Evolutionary conservation across 1,140 invertebrate species (phyloP), one percentile per base, ranked within the genome.

Genomic region (Zaprionus davidi): DNA sequence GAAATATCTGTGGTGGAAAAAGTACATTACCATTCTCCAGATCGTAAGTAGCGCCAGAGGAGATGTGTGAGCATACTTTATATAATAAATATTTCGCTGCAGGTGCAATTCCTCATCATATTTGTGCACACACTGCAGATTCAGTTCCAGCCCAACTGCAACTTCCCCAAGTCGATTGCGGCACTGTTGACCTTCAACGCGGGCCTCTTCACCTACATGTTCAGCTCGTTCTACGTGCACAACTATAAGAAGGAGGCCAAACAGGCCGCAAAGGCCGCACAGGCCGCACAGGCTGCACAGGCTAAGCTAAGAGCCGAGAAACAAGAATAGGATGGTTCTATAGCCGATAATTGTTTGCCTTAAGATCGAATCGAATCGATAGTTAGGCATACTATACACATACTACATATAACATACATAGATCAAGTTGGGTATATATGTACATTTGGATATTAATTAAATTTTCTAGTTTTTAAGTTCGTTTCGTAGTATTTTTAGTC

Each of bases 1-100:
- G 91, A 97, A 97, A 85, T 97, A 97, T 91, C 93, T 98, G 4
- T 98, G 97, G 97, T 98, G 97, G 97, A 98, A 98, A 93, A 97
- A 95, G 86, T 96, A 98, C 87, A 94, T 98, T 11, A 98, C 98
- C 1, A 94, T 94, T 22, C 93, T 98, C 74, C 98, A 98, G 93
- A 94, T 98, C 93, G 95, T 97, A 91, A 94, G 94, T 93, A 2
- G 7, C 7, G 17, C 2, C 17, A 7, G 7, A 1, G 12, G 15
- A 41, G 38, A 41, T 38, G 2, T 38, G 13, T 15, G 5, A 38
- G 4, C 3, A 38, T 0, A 38, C 12, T 22, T 38, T 13, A 13
- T 24, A 12, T 15, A 38, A 41, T 3, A 22, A 12, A 1, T 5
- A 2, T 55, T 9, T 46, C 5, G 2, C 65, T 91, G 56, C 93